Conservation (phyloP, 1,140 invertebrate species). For the Patella vulgata region DNA sequence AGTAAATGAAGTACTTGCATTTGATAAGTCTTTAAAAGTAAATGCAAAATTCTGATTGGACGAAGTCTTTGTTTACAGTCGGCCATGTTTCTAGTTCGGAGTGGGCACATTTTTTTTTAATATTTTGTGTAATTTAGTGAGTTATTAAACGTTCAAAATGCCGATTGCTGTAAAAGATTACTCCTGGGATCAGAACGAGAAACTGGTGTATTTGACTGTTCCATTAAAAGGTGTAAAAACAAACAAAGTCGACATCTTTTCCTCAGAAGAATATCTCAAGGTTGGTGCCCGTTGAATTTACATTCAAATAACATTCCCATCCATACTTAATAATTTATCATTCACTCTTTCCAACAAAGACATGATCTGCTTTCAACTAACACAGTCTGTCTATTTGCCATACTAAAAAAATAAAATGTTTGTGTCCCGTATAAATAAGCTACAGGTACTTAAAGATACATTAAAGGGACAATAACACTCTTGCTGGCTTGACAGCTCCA, state of each 20-base stretch:
- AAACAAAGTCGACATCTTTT: slow-evolving; percentile 64
- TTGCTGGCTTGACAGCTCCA: too few relatives aligned
- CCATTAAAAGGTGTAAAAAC: slow-evolving; percentile 63
- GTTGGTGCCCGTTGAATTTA: slow-evolving; percentile 28
- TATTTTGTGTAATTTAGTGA: too few relatives aligned
- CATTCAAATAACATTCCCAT: not conserved
- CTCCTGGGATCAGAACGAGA: slow-evolving; percentile 62
- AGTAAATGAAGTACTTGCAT: too few relatives aligned
- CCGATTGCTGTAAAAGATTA: slow-evolving; percentile 63
- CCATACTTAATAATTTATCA: not conserved
- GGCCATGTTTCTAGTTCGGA: too few relatives aligned
- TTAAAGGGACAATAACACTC: too few relatives aligned
- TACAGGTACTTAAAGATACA: not conserved
- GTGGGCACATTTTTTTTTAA: too few relatives aligned
- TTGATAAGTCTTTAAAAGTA: too few relatives aligned
- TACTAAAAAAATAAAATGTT: not conserved
- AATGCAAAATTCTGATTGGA: too few relatives aligned
- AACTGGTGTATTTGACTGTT: slow-evolving; percentile 56
- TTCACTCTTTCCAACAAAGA: not conserved
- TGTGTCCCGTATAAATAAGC: not conserved
- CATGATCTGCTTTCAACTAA: not conserved
- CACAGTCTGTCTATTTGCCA: not conserved
- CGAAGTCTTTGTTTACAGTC: too few relatives aligned
- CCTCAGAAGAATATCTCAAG: slow-evolving; percentile 64
- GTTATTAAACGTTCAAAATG: slow-evolving; percentile 45